These are phyloP conservation scores for Chrysopilus asiliformis DNA, from an alignment of 2,888 invertebrate genomes.

Conservation along the genomic window DNA sequence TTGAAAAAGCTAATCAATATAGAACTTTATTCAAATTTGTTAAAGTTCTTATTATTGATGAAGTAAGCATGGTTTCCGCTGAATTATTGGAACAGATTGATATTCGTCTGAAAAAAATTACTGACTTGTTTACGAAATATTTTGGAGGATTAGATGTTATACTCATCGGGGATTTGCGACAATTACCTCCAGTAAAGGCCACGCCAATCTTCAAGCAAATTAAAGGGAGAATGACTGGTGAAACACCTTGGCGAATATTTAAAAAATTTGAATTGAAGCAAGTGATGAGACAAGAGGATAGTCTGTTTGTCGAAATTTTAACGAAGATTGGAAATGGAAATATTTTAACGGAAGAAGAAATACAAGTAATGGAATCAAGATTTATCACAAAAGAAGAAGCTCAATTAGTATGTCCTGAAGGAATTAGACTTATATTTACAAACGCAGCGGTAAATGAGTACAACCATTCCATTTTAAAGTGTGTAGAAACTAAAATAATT, in stretches of 20 bases:
- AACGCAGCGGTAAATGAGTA: conserved; percentile 15
- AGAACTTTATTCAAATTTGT: conserved; percentile 14
- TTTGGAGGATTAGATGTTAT: conserved; percentile 27
- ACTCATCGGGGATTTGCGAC: conserved; percentile 27
- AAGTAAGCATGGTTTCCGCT: conserved; percentile 26
- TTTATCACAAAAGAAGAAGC: not conserved
- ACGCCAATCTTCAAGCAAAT: conserved; percentile 2
- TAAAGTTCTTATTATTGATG: conserved; percentile 25
- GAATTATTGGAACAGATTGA: conserved; percentile 22
- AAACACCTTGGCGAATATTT: not conserved
- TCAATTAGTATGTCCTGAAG: conserved; percentile 13
- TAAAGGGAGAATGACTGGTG: not conserved
- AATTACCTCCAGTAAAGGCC: conserved; percentile 24
- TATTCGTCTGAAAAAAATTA: conserved; percentile 25
- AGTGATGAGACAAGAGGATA: not conserved
- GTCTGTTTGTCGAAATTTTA: not conserved
- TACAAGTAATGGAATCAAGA: not conserved
- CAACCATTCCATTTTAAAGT: conserved; percentile 9
- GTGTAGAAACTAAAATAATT: conserved; percentile 6
- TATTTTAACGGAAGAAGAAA: no score
- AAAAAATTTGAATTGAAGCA: not conserved
- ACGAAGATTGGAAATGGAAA: no score
- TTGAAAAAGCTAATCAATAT: conserved; percentile 16
- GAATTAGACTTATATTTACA: conserved; percentile 17
- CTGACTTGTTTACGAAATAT: conserved; percentile 19